Conservation (phyloP, 2,888 invertebrate species). For the Apantesis nais region DNA sequence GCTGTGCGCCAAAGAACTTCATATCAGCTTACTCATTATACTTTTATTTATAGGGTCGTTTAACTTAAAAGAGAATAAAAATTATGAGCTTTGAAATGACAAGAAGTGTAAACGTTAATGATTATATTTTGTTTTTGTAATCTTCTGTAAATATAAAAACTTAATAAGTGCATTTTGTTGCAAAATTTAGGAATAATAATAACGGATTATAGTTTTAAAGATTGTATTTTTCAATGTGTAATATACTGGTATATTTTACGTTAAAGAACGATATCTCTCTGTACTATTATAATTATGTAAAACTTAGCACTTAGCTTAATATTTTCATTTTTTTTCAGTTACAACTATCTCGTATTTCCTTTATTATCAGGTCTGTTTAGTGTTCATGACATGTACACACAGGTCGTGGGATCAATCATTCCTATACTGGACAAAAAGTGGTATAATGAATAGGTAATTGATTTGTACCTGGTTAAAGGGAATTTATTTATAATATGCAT, state of each 20-base stretch:
- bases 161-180: background rate
- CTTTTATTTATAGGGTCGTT: slow-evolving; percentile 23
- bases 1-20: slow-evolving; percentile 39
- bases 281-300: too few species aligned
- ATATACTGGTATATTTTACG: background rate
- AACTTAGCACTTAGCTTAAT: too few species aligned
- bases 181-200: background rate
- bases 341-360: background rate
- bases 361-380: background rate
- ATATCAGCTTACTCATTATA: slow-evolving; percentile 46
- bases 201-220: too few species aligned
- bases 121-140: background rate
- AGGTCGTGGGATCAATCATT: background rate
- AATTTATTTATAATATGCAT: too few species aligned
- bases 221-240: too few species aligned
- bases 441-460: too few species aligned
- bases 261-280: background rate
- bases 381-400: background rate
- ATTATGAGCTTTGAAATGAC: slow-evolving; percentile 15
- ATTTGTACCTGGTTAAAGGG: too few species aligned
- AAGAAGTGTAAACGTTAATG: background rate
- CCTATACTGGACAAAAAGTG: background rate
- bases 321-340: too few species aligned
- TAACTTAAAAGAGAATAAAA: slow-evolving; percentile 23
- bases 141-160: background rate